phyloP scores from a whole-genome alignment of 2,797 vertebrate genomes.

The Tragelaphus eurycerus region DNA sequence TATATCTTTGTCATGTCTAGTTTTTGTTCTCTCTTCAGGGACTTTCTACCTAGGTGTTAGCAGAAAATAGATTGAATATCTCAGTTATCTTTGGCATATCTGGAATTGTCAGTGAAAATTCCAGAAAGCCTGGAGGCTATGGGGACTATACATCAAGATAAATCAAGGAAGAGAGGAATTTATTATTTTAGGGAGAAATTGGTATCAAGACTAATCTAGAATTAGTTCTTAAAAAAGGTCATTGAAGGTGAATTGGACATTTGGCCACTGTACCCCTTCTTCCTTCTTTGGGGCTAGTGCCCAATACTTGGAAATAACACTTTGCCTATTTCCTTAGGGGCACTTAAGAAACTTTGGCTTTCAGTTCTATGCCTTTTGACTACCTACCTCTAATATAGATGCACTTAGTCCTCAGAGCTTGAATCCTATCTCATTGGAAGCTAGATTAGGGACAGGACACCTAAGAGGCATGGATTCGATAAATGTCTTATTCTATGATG shows the following conservation, averaged over 20 bases:
- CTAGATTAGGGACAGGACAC: neutral
- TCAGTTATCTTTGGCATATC: neutral
- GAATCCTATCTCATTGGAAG: neutral
- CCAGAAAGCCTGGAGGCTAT: neutral
- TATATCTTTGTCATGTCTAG: neutral
- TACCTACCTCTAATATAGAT: neutral
- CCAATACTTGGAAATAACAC: neutral
- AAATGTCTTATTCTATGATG: neutral
- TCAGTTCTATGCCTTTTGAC: neutral
- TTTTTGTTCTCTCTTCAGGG: neutral
- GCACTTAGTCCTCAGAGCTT: neutral
- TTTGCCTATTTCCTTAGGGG: neutral
- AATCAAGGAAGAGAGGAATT: neutral
- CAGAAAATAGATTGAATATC: slow-evolving; percentile 1
- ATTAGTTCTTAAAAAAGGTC: neutral
- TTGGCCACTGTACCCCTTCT: neutral
- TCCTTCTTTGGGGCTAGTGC: neutral
- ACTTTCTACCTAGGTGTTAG: neutral
- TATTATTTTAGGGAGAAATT: neutral
- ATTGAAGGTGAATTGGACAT: neutral
- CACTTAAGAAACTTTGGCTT: neutral
- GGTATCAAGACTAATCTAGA: neutral
- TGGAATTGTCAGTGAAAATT: neutral
- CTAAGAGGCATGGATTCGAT: neutral
- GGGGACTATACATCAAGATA: neutral